A percentile compares a stretch with the other conserved stretches of the same genome.
Conservation (phyloP, 1,140 invertebrate species). For the Hermatobates lingyangjiaoensis region DNA sequence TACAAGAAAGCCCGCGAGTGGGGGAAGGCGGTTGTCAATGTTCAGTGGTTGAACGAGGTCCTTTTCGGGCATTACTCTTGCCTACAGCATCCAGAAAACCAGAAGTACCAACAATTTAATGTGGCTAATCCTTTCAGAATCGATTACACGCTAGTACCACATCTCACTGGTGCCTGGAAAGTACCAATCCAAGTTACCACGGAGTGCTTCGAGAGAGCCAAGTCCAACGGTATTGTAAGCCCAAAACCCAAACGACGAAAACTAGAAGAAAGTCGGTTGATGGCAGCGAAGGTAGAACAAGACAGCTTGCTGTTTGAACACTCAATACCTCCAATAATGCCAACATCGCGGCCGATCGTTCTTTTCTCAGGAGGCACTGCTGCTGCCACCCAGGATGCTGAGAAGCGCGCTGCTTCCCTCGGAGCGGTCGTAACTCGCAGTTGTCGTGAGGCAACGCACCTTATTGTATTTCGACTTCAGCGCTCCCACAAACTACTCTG, state of each 20-base stretch:
- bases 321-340: neutral
- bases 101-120: conserved; percentile 75
- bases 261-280: conserved; percentile 16
- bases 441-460: conserved; percentile 60
- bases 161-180: conserved; percentile 91
- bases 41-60: conserved; percentile 83
- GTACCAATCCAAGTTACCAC: conserved; percentile 73
- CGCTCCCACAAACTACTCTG: conserved; percentile 73
- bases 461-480: conserved; percentile 54
- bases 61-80: conserved; percentile 69
- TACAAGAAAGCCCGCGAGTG: conserved; percentile 79
- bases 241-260: conserved; percentile 34
- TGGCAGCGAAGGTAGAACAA: conserved; percentile 15
- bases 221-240: conserved; percentile 27
- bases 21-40: conserved; percentile 69
- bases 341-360: conserved; percentile 25
- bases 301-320: conserved; percentile 10
- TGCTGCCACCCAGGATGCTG: conserved; percentile 21
- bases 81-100: conserved; percentile 59
- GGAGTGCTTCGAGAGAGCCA: conserved; percentile 62
- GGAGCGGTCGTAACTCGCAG: conserved; percentile 55
- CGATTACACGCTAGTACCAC: conserved; percentile 66
- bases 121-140: conserved; percentile 62
- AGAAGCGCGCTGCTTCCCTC: conserved; percentile 41
- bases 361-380: conserved; percentile 27